Percentiles rank a stretch among this genome's conserved stretches.
Evolutionary conservation across 2,888 invertebrate genomes (phyloP).

Genomic region (Stenichneumon culpator): DNA sequence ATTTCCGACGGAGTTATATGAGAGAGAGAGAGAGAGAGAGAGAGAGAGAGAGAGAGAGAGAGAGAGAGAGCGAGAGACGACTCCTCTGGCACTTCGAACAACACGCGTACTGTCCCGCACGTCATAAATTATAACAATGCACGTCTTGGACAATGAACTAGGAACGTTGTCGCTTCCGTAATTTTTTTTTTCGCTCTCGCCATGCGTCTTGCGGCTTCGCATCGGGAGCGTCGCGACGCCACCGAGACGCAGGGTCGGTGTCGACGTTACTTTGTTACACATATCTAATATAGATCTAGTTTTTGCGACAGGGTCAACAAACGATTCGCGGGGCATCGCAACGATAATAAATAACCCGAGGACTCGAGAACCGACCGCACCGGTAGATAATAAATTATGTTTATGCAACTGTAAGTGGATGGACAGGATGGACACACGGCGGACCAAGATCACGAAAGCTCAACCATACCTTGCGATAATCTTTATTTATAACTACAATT

Average conservation of each 20-base stretch:
- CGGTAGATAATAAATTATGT: constrained; percentile 60
- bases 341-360: constrained; percentile 22
- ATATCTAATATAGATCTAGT: constrained; percentile 40
- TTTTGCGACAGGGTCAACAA: constrained; percentile 55
- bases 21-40: not conserved
- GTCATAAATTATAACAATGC: constrained; percentile 70
- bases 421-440: not conserved
- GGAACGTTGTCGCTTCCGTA: constrained; percentile 1
- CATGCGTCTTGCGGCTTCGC: constrained; percentile 26
- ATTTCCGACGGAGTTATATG: constrained; percentile 24
- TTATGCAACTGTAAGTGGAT: constrained; percentile 61
- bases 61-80: not conserved
- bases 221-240: constrained; percentile 25
- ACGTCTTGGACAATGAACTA: constrained; percentile 59
- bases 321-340: constrained; percentile 48
- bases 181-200: constrained; percentile 16
- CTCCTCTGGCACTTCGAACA: constrained; percentile 1
- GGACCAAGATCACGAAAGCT: constrained; percentile 42
- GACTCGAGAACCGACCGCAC: constrained; percentile 10
- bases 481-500: constrained; percentile 59
- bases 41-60: not conserved
- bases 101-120: constrained; percentile 56
- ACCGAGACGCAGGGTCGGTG: constrained; percentile 47
- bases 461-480: constrained; percentile 18
- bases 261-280: constrained; percentile 40